Conservation (phyloP, 2,888 invertebrate genomes). For the Troides helena region DNA sequence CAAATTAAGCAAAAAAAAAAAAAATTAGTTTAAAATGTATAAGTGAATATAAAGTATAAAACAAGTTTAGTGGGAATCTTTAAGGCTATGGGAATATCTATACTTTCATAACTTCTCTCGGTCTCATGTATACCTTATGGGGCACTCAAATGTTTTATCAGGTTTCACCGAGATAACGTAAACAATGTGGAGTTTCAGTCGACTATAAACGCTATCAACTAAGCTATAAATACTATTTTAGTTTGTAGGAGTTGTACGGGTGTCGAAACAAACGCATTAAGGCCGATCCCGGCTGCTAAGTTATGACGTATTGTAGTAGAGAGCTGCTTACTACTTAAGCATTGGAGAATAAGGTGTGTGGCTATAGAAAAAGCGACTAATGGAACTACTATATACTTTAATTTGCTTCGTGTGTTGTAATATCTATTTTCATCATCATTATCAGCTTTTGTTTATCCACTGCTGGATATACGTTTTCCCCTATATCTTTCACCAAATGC, state of each 20-base stretch:
- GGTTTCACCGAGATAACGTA: slow-evolving; percentile 52
- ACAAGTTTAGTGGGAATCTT: neutral
- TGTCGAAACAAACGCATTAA: slow-evolving; percentile 55
- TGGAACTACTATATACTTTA: too few species aligned
- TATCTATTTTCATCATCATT: too few species aligned
- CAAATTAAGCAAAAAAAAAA: too few species aligned
- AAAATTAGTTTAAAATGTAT: too few species aligned
- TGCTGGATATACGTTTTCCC: too few species aligned
- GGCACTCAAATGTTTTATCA: slow-evolving; percentile 49
- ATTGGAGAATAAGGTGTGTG: slow-evolving; percentile 47
- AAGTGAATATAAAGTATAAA: neutral
- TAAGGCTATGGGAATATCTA: slow-evolving; percentile 34
- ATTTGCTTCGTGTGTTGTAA: too few species aligned
- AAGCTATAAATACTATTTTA: slow-evolving; percentile 37
- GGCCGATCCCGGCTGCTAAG: slow-evolving; percentile 38
- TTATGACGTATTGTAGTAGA: slow-evolving; percentile 46
- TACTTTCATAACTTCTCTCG: slow-evolving; percentile 39
- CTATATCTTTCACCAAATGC: too few species aligned
- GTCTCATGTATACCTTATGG: slow-evolving; percentile 58
- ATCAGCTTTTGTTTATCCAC: too few species aligned
- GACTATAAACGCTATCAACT: slow-evolving; percentile 39
- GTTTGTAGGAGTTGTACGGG: slow-evolving; percentile 24
- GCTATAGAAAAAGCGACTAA: slow-evolving; percentile 13
- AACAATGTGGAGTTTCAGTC: slow-evolving; percentile 47
- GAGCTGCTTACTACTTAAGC: slow-evolving; percentile 56